Base-by-base conservation (phyloP, 2,888 invertebrate species). In the Gasteruption jaculator region DNA sequence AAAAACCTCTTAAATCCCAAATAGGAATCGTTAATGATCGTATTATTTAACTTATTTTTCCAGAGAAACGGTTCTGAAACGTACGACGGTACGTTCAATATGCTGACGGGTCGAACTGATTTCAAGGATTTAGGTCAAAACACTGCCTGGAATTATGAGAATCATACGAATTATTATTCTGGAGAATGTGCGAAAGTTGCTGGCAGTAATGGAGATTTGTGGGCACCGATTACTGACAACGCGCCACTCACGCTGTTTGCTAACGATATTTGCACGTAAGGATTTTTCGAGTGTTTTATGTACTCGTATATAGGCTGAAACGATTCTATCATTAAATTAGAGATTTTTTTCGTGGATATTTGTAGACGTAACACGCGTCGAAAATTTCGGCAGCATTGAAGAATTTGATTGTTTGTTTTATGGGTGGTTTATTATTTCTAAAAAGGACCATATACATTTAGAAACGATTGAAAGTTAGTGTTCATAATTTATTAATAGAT, bases 121-220 rank as follows among this genome's bases (percentile, higher is more conserved):
- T 14, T 26, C 3, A 76, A 90, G 38, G 72, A 79, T 42, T 68
- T 90, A 25, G 89, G 88, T n/a, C 72, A 77, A 27, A 57, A 91
- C 5, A 77, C 81, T 37, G 71, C 76, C 45, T 92, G 91, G 91
- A 82, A 84, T 63, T 74, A 76, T 54, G 73, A 72, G 11, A 71
- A 73, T 33, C 65, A 74, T 12, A 81, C 82, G 0, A 56, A 71
- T 21, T 81, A 74, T 60, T 81, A 83, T 62, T 54, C 70, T 1
- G 74, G 66, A 24, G 73, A 79, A 30, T 91, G 91, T 63, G 84
- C 82, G 2, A 60, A 58, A 24, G 80, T 91, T 4, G 75, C 76
- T 52, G 91, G 91, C 11, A 83, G 84, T 6, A 80, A 82, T 0
- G 91, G 91, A 1, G 91, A 91, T 71, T 71, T 89, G 15, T 90